Conservation (phyloP, 2,888 invertebrate genomes). For the Euplagia quadripunctaria region DNA sequence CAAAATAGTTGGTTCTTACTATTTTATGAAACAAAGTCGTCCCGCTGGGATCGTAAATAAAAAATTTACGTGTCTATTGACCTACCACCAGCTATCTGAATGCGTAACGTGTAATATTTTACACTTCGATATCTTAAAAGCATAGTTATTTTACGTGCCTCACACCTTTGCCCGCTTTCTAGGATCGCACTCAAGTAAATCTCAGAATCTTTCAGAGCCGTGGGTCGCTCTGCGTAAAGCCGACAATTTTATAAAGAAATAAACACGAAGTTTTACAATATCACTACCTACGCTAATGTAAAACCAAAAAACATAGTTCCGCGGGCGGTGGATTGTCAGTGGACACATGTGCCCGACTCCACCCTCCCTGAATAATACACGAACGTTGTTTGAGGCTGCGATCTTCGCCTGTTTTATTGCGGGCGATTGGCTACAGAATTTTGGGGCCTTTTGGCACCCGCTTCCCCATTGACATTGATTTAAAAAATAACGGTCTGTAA, state of each 20-base stretch:
- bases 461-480: constrained; percentile 54
- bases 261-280: constrained; percentile 47
- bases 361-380: constrained; percentile 78
- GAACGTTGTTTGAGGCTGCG: constrained; percentile 69
- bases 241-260: constrained; percentile 43
- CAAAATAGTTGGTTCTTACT: constrained; percentile 46
- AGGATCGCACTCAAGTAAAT: constrained; percentile 41
- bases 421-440: constrained; percentile 74
- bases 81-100: constrained; percentile 55
- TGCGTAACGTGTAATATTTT: constrained; percentile 70
- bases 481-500: constrained; percentile 51
- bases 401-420: constrained; percentile 77
- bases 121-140: constrained; percentile 72
- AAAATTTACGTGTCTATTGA: constrained; percentile 62
- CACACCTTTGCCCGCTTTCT: constrained; percentile 43
- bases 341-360: constrained; percentile 75
- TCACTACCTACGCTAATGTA: constrained; percentile 43
- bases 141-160: constrained; percentile 65
- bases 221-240: constrained; percentile 19
- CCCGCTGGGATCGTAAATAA: constrained; percentile 65
- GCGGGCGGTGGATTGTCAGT: constrained; percentile 63
- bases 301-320: constrained; percentile 54
- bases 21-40: constrained; percentile 57
- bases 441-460: constrained; percentile 51
- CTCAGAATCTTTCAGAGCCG: constrained; percentile 31